Evolutionary conservation across 2,797 vertebrate genomes (phyloP).

Genomic region (Karalla daura): DNA sequence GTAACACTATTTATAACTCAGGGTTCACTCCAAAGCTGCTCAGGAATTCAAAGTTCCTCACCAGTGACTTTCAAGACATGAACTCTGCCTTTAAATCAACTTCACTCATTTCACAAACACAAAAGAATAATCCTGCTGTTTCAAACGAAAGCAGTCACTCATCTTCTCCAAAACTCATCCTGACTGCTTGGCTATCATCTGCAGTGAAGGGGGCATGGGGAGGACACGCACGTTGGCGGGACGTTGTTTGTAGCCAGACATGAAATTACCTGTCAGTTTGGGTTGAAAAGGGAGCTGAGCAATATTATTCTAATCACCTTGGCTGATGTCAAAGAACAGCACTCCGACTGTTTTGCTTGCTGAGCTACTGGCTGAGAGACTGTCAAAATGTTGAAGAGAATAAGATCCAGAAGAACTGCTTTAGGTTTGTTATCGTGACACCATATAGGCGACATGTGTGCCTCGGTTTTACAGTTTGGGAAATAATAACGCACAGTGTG

Average conservation of each 20-base stretch:
- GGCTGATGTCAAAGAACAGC: slow-evolving; percentile 61
- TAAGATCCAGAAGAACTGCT: slow-evolving; percentile 25
- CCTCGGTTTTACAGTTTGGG: slow-evolving; percentile 9
- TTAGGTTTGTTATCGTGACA: slow-evolving; percentile 29
- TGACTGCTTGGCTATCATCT: slow-evolving; percentile 53
- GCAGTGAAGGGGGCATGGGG: slow-evolving; percentile 48
- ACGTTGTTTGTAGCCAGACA: slow-evolving; percentile 60
- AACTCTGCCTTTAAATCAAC: slow-evolving; percentile 19
- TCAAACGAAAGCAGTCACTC: slow-evolving; percentile 49
- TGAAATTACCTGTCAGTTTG: slow-evolving; percentile 74
- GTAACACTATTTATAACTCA: neutral
- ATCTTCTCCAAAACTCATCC: slow-evolving; percentile 54
- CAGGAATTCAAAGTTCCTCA: slow-evolving; percentile 7
- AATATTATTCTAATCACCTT: slow-evolving; percentile 67
- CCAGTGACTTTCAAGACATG: slow-evolving; percentile 21
- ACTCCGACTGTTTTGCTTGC: slow-evolving; percentile 26
- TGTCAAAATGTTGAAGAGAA: slow-evolving; percentile 39
- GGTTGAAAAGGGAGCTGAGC: slow-evolving; percentile 55
- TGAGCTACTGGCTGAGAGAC: slow-evolving; percentile 35
- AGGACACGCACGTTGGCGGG: slow-evolving; percentile 58
- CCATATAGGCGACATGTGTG: neutral
- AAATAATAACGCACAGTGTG: slow-evolving; percentile 9
- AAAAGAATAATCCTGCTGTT: slow-evolving; percentile 48
- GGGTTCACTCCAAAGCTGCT: neutral
- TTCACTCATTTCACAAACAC: too few relatives aligned